These are phyloP conservation scores for Cyprinodon brontotheroides DNA, from an alignment of 2,113 vertebrate species.

Conservation along the genomic window DNA sequence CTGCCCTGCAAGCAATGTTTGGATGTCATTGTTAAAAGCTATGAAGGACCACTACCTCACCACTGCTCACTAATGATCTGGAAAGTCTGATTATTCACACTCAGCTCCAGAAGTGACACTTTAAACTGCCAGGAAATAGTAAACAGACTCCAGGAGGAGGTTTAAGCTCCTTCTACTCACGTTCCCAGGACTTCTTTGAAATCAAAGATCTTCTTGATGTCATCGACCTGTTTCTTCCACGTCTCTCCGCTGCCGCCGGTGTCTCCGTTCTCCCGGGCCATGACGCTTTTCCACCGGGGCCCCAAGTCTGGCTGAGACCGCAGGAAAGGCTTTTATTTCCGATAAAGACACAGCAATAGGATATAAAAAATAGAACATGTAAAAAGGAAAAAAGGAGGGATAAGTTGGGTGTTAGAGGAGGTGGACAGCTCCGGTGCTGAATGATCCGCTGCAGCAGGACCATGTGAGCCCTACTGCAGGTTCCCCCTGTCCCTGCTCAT, in stretches of 20 bases:
- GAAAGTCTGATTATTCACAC: not conserved
- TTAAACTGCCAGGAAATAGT: conserved; percentile 14
- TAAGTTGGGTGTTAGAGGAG: not conserved
- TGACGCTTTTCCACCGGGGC: conserved; percentile 70
- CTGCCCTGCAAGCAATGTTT: not conserved
- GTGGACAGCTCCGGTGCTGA: conserved; percentile 13
- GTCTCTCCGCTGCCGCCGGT: conserved; percentile 82
- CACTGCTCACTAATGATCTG: not conserved
- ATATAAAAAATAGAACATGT: too few relatives aligned
- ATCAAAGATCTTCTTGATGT: conserved; percentile 93
- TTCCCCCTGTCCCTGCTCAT: conserved; percentile 40
- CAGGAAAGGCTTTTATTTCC: not conserved
- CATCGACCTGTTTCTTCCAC: conserved; percentile 96
- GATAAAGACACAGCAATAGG: too few relatives aligned
- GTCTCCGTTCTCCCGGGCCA: conserved; percentile 96
- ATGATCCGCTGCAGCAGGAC: conserved; percentile 58
- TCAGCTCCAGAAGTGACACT: conserved; percentile 1
- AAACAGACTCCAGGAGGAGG: not conserved
- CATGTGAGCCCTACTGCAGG: conserved; percentile 67
- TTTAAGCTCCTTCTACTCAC: conserved; percentile 79
- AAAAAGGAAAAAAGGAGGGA: not conserved
- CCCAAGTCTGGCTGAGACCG: conserved; percentile 34
- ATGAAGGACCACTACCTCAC: not conserved
- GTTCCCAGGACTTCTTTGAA: conserved; percentile 97
- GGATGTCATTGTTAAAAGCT: not conserved